Base-by-base conservation (phyloP, 2,888 invertebrate species). In the Erebia aethiops region DNA sequence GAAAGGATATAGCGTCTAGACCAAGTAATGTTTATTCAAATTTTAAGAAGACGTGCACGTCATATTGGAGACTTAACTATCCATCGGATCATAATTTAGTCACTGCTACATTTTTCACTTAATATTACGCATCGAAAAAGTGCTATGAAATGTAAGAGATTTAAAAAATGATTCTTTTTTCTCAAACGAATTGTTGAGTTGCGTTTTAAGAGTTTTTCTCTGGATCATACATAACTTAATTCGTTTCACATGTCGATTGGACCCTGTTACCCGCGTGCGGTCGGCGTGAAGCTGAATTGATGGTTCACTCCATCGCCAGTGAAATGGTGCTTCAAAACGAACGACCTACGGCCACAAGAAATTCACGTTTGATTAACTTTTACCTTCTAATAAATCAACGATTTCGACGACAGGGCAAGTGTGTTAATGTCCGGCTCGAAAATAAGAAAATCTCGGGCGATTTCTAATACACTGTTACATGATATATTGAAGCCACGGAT, bases 281-380 rank as follows among this genome's bases (percentile, higher is more conserved):
- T 85, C 89, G 89, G 90, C 90, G 86, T 88, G 87, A 87, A 88
- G 84, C 90, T 84, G 90, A 90, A 92, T 92, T 92, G 91, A 92
- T 92, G 90, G 90, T 87, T 89, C 91, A 87, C 91, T 90, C 90
- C 89, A 88, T 90, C 88, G 89, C 84, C 89, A 87, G 89, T 87
- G 90, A 89, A 92, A 91, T 90, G 91, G 90, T 87, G 89, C 91
- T 91, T 91, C 91, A 91, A 90, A 92, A 89, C 86, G 89, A 86
- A 89, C 87, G 87, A 85, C 84, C 89, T 82, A 84, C 82, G 85
- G 88, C 88, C 89, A 88, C 90, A 87, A 87, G 90, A 90, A 91
- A 89, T 90, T 91, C 86, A 91, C 91, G 90, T 88, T 88, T 91
- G 89, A 91, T 91, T 91, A 91, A 91, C 89, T 90, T 89, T 74